Evolutionary conservation across 2,113 vertebrate species (phyloP).

Genomic region (Platysteira castanea): DNA sequence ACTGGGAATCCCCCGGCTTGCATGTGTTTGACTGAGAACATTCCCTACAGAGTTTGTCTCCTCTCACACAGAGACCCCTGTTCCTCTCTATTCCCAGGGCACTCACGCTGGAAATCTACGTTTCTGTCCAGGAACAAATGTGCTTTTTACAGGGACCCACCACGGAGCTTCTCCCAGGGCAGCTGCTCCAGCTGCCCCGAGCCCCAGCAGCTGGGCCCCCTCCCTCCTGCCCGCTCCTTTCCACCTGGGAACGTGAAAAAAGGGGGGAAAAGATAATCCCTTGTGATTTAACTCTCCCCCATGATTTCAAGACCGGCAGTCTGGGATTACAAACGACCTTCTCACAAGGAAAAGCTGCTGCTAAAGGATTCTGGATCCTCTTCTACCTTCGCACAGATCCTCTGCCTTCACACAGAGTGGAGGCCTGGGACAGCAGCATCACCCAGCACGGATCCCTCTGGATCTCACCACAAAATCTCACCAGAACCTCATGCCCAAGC

Average conservation of each 20-base stretch:
- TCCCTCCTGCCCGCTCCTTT: background rate
- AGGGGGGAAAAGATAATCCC: accelerated
- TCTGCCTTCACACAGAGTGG: background rate
- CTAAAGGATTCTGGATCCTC: background rate
- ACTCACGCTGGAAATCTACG: background rate
- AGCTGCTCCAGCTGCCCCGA: background rate
- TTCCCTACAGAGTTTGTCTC: background rate
- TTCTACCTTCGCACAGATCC: background rate
- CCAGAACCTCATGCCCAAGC: background rate
- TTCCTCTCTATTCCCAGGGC: background rate
- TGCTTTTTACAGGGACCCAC: background rate
- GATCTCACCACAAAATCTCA: background rate
- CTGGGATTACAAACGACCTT: background rate
- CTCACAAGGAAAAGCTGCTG: background rate
- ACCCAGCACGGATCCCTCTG: background rate
- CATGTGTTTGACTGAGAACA: accelerated
- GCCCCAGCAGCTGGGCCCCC: background rate
- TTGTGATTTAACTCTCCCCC: background rate
- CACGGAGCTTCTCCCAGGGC: background rate
- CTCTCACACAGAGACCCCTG: background rate
- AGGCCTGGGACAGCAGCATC: background rate
- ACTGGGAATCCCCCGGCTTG: background rate
- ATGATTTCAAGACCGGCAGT: background rate
- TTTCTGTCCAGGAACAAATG: background rate
- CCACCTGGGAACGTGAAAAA: background rate